A percentile compares a stretch with the other conserved stretches of the same genome.
Conservation (phyloP, 1,140 invertebrate species). For the Metaphire vulgaris region DNA sequence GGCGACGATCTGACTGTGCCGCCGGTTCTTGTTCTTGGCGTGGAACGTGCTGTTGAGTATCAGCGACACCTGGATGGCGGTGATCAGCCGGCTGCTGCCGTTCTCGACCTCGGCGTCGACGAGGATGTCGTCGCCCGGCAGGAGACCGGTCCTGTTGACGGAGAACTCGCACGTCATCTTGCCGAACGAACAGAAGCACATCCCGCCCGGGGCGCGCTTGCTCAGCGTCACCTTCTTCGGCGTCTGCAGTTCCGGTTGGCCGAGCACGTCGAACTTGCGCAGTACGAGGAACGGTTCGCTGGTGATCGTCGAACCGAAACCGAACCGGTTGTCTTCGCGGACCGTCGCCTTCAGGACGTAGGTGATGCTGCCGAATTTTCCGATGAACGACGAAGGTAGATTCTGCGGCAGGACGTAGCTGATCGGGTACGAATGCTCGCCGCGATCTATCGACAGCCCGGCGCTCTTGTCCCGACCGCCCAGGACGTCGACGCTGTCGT, state of each 20-base stretch:
- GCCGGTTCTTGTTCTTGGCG: constrained; percentile 37
- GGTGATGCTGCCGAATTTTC: constrained; percentile 50
- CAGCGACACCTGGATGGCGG: constrained; percentile 41
- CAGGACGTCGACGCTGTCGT: constrained; percentile 34
- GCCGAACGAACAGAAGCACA: constrained; percentile 37
- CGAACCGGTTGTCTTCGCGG: constrained; percentile 35
- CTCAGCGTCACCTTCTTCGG: constrained; percentile 25
- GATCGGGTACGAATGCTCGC: constrained; percentile 43
- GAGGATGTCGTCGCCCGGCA: constrained; percentile 47
- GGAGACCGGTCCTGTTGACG: constrained; percentile 38
- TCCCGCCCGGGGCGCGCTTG: constrained; percentile 36
- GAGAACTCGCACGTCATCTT: constrained; percentile 37
- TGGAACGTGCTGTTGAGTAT: constrained; percentile 44
- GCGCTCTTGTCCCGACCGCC: constrained; percentile 18
- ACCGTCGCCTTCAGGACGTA: constrained; percentile 47
- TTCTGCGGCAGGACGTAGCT: constrained; percentile 44
- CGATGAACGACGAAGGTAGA: constrained; percentile 50
- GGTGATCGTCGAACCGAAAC: constrained; percentile 39
- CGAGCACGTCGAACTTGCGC: constrained; percentile 30
- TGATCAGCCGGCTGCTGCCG: constrained; percentile 29
- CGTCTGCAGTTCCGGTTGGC: constrained; percentile 19
- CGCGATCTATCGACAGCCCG: constrained; percentile 33
- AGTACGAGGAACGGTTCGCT: constrained; percentile 49
- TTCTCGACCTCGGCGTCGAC: constrained; percentile 42
- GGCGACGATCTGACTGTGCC: constrained; percentile 46